These are phyloP conservation scores for Schizothorax lantsangensis DNA, from an alignment of 2,797 vertebrate genomes.

Conservation along the genomic window DNA sequence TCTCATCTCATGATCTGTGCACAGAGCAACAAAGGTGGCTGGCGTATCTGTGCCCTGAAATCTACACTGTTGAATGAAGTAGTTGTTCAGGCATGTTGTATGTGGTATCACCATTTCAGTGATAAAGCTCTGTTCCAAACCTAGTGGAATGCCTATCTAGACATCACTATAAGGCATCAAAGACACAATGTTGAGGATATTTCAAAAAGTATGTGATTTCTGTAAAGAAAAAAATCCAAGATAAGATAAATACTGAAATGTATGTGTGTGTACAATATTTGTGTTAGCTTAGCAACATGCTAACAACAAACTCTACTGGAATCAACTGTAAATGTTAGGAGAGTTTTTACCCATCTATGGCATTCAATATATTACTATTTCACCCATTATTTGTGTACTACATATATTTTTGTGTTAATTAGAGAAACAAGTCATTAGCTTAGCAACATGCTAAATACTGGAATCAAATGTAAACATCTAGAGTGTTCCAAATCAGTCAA, in stretches of 20 bases:
- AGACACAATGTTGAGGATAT: neutral
- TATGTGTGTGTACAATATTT: neutral
- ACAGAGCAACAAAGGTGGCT: constrained; percentile 5
- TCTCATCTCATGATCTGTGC: constrained; percentile 9
- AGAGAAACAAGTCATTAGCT: neutral
- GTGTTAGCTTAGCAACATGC: neutral
- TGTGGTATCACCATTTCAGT: neutral
- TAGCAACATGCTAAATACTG: neutral
- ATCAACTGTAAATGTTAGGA: neutral
- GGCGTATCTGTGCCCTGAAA: neutral
- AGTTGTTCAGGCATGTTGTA: constrained; percentile 9
- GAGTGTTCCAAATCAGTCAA: neutral
- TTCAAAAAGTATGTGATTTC: neutral
- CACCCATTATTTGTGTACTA: neutral
- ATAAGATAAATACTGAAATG: neutral
- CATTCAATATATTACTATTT: neutral
- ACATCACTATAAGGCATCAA: neutral
- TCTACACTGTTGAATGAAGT: constrained; percentile 3
- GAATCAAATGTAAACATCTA: neutral
- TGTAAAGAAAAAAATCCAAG: neutral
- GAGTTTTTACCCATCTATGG: neutral
- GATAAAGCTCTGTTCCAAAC: neutral
- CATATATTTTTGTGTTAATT: neutral
- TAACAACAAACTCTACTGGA: neutral
- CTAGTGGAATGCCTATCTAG: neutral